Evolutionary conservation across 2,113 vertebrate species (phyloP), one percentile per base, ranked within the genome.

Genomic region (Antechinus stuartii): DNA sequence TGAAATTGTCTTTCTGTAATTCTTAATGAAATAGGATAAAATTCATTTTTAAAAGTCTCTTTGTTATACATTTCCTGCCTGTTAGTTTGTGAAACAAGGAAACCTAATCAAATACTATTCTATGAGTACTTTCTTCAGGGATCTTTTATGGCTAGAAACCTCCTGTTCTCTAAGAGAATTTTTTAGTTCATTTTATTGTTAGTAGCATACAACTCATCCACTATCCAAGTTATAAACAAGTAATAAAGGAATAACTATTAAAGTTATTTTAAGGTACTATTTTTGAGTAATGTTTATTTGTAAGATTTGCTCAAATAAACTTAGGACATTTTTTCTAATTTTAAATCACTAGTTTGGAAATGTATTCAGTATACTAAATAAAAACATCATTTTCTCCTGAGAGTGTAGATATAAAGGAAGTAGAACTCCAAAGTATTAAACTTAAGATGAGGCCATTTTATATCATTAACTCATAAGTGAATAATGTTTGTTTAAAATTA

Each of bases 361-460:
- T 54, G 3, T 50, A 19, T 89, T 93, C 42, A n/a, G 12, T 91
- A 54, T 76, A 68, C 42, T 93, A 93, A 92, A 19, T 53, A 56
- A 53, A 89, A 53, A 90, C 94, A 90, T 55, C 47, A 54, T 57
- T 46, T 8, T 89, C 54, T 93, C 23, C 90, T 93, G 35, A 93
- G 54, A 91, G 57, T 61, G 54, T 23, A 50, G 54, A 8, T 90
- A 26, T 90, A 68, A 68, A 68, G 61, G 35, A 84, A 84, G 8
- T 42, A 23, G 16, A 84, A 42, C 19, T 84, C 30, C 26, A 92
- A 23, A 7, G 6, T 89, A 0, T 35, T n/a, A n/a, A 91, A 93
- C 22, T 0, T 54, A 2, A 57, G 35, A 52, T 22, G 1, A 52
- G 84, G 27, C 55, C 47, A 9, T n/a, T 95, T 90, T 8, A 90